phyloP scores from a whole-genome alignment of 2,113 vertebrate species.

The Morone chrysops region DNA sequence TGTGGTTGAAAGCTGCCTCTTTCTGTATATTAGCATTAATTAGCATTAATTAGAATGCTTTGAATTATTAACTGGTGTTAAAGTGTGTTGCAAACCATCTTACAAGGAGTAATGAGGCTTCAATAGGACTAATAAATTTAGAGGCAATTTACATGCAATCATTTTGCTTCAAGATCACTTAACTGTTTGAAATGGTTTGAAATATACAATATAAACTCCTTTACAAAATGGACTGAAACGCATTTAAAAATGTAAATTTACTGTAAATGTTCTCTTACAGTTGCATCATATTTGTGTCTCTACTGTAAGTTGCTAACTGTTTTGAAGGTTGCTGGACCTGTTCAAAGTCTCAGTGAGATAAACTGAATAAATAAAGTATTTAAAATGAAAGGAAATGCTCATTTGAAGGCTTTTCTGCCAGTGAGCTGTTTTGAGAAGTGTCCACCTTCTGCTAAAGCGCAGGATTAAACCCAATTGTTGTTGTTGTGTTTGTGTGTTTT shows the following conservation, averaged over 20 bases:
- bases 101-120: not conserved
- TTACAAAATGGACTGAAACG: too few relatives aligned
- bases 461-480: slow-evolving; percentile 7
- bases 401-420: not conserved
- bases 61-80: slow-evolving; percentile 5
- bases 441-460: not conserved
- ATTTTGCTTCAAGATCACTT: not conserved
- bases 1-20: not conserved
- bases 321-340: not conserved
- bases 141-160: not conserved
- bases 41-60: not conserved
- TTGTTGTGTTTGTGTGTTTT: not conserved
- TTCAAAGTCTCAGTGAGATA: not conserved
- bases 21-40: slow-evolving; percentile 28
- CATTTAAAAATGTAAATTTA: too few relatives aligned
- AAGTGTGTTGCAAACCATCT: not conserved
- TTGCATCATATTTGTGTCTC: not conserved
- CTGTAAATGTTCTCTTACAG: not conserved
- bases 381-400: not conserved
- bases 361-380: not conserved
- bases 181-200: not conserved
- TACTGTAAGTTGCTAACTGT: not conserved
- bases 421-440: not conserved
- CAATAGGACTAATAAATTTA: not conserved
- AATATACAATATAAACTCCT: not conserved